Base-by-base conservation (phyloP, 1,140 invertebrate genomes). In the Hylaeus anthracinus region DNA sequence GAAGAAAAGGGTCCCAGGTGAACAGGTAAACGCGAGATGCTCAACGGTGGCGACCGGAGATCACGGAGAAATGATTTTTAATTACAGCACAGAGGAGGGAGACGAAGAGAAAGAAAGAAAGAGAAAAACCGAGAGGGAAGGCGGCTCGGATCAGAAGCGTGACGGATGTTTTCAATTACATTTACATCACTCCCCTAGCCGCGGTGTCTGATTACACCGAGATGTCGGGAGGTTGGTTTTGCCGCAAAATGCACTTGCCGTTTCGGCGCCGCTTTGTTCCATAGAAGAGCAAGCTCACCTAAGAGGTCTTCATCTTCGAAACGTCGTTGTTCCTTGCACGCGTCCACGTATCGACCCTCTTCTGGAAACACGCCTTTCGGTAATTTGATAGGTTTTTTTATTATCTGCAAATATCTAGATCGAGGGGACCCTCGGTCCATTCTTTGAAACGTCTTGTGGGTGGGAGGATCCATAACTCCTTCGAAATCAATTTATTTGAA, bases 151-250 rank as follows among this genome's bases (percentile, higher is more conserved):
- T 92, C 92, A 92, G 86, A 93, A 86, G 83, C 87, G 76, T 69
- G 82, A 86, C 85, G 76, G 74, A 85, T 87, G 86, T 88, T 87
- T 87, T 82, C 86, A 88, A 85, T 88, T 85, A 88, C 80, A 75
- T 86, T 85, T 87, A 83, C 80, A 79, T 80, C 83, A 80, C 83
- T 61, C 60, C 51, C 69, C 41, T 67, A 48, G 75, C 75, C 83
- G 65, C 82, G 91, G 92, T 93, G 90, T 93, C 92, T 93, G 93
- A 93, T 93, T 93, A 93, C 93, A 92, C 91, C 90, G 92, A 92
- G 92, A 93, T 93, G 92, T 91, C 92, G 92, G 92, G 73, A 79
- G 74, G 56, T 85, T 87, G 77, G 86, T 90, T 77, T 41, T 88
- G 88, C 88, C 87, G 84, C 87, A 82, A 90, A 79, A 89, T 88